Conservation (phyloP, 2,797 vertebrate genomes). For the Acomys russatus region DNA sequence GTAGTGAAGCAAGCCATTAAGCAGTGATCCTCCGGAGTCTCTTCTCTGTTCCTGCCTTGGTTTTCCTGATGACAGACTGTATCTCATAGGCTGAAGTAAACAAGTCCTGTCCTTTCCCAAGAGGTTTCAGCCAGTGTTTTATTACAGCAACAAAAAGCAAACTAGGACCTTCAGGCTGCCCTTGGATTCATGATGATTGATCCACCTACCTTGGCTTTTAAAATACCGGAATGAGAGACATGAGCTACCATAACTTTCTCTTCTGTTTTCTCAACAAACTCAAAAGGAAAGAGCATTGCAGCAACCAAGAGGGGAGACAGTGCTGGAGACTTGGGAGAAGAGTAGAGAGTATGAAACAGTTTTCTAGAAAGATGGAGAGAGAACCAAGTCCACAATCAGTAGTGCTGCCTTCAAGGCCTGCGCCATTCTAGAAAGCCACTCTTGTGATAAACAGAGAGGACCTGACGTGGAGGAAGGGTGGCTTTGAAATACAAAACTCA, state of each 20-base stretch:
- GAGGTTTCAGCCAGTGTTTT: neutral
- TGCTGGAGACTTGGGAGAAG: neutral
- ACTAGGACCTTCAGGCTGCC: neutral
- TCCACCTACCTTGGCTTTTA: neutral
- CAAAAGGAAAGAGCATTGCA: neutral
- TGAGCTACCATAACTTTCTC: neutral
- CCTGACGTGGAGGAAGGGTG: too few species aligned
- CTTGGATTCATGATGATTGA: neutral
- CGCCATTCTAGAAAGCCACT: neutral
- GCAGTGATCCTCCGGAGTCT: neutral
- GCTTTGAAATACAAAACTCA: neutral
- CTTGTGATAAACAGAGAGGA: neutral
- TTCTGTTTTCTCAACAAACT: constrained; percentile 22
- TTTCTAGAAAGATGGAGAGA: constrained; percentile 17
- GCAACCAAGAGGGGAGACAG: neutral
- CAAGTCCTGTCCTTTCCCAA: neutral
- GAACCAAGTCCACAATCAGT: neutral
- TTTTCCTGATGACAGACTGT: neutral
- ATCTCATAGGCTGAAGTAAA: neutral
- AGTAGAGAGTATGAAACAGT: neutral
- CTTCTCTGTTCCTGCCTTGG: neutral
- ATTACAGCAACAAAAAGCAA: neutral
- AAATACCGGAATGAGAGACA: neutral
- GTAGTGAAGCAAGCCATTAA: too few species aligned
- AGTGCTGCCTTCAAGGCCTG: neutral